phyloP scores from a whole-genome alignment of 2,797 vertebrate genomes.

The Heterohyrax brucei region DNA sequence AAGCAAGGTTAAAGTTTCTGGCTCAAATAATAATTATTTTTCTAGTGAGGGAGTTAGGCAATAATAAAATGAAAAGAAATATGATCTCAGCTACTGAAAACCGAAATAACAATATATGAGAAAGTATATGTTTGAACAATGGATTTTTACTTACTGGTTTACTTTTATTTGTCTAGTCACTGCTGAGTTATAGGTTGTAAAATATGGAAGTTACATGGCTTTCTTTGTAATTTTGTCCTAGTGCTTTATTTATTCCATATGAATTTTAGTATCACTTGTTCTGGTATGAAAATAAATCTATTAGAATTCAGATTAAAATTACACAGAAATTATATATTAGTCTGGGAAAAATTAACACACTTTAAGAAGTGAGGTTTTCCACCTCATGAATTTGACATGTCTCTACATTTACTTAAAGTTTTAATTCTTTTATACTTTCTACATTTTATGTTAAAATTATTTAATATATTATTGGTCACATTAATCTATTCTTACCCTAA shows the following conservation, averaged over 20 bases:
- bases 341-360: background rate
- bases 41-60: background rate
- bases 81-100: background rate
- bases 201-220: background rate
- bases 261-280: background rate
- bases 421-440: background rate
- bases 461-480: background rate
- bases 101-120: background rate
- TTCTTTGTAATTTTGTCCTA: background rate
- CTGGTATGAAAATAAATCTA: conserved; percentile 8
- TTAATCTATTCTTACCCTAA: background rate
- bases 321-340: background rate
- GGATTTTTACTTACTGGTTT: background rate
- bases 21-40: background rate
- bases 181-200: background rate
- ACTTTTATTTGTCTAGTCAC: background rate
- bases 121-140: background rate
- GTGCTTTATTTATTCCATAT: background rate
- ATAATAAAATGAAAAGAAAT: background rate
- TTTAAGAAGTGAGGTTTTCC: background rate
- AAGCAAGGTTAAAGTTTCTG: background rate
- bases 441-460: background rate
- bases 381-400: background rate
- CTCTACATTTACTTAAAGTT: background rate
- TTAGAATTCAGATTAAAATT: background rate